Base-by-base conservation (phyloP, 1,140 invertebrate species). In the Trissolcus basalis region DNA sequence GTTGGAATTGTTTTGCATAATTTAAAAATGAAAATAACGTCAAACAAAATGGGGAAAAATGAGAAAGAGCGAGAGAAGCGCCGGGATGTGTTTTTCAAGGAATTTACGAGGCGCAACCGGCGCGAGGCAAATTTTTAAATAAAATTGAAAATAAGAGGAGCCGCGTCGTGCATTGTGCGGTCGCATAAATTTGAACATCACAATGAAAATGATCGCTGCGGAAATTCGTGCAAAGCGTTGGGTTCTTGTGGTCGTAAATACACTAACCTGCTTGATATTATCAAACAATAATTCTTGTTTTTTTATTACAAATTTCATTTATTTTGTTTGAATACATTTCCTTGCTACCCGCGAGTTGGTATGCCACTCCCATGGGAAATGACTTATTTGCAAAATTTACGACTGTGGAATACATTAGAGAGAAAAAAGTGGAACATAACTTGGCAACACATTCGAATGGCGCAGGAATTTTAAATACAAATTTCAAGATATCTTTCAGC, bases 181-280 rank as follows among this genome's bases (percentile, higher is more conserved):
- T 47, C 44, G 68, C 59, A 64, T 72, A 64, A 64, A 64, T 64
- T 72, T 49, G 14, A 15, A 27, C 27, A 50, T 14, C 27, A 51
- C 51, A 61, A 71, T 64, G 56, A 72, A 71, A 64, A 51, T 58
- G 68, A 64, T 53, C 48, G 41, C 36, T 12, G 47, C n/a, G 35
- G 36, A 60, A 60, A 60, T 65, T 54, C 16, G 54, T 33, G 50
- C 51, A 41, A 55, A 59, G 10, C 35, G 19, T 59, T 64, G 27
- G 56, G 44, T 51, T 45, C 45, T 48, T n/a, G 45, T 15, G 9
- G 36, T 27, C 41, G 4, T 10, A 32, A 32, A 48, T 27, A 27
- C 19, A 27, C 19, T 27, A 27, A 27, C 19, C 19, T 27, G 19
- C 19, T 27, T 27, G 19, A 27, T 27, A 27, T 27, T 27, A 27